Conservation (phyloP, 2,888 invertebrate species). For the Tipula helvola region DNA sequence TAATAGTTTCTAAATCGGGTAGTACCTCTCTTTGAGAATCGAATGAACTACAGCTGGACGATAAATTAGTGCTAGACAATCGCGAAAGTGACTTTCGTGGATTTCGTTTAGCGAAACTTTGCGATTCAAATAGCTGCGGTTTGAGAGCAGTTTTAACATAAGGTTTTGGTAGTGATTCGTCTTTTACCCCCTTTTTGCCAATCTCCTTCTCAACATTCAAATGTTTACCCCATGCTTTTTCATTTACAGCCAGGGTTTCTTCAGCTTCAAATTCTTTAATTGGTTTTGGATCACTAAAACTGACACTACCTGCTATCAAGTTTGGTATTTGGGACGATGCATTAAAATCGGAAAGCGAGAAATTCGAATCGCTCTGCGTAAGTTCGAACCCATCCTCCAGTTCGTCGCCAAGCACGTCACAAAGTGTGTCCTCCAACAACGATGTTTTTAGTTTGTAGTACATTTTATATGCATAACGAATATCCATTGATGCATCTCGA, state of each 20-base stretch:
- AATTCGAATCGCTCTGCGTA: not conserved
- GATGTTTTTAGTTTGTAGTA: constrained; percentile 69
- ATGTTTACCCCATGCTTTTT: constrained; percentile 39
- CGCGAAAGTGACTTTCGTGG: constrained; percentile 53
- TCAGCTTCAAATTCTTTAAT: constrained; percentile 27
- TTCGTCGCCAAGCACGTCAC: constrained; percentile 38
- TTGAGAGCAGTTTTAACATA: constrained; percentile 30
- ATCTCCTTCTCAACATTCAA: constrained; percentile 18
- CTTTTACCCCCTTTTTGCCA: constrained; percentile 22
- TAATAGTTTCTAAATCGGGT: constrained; percentile 34
- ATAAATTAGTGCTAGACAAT: constrained; percentile 17
- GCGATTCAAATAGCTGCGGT: constrained; percentile 54
- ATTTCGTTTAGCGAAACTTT: constrained; percentile 59
- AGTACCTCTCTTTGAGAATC: constrained; percentile 19
- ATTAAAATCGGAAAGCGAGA: not conserved
- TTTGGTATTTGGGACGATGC: not conserved
- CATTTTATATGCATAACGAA: constrained; percentile 67
- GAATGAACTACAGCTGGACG: constrained; percentile 11
- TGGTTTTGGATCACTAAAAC: not conserved
- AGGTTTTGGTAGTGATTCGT: constrained; percentile 14
- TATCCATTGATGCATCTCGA: constrained; percentile 56
- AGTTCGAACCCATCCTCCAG: constrained; percentile 25
- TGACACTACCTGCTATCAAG: not conserved
- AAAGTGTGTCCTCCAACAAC: constrained; percentile 57
- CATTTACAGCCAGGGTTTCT: constrained; percentile 24